Evolutionary conservation across 2,113 vertebrate genomes (phyloP).

Genomic region (Hippocampus abdominalis): DNA sequence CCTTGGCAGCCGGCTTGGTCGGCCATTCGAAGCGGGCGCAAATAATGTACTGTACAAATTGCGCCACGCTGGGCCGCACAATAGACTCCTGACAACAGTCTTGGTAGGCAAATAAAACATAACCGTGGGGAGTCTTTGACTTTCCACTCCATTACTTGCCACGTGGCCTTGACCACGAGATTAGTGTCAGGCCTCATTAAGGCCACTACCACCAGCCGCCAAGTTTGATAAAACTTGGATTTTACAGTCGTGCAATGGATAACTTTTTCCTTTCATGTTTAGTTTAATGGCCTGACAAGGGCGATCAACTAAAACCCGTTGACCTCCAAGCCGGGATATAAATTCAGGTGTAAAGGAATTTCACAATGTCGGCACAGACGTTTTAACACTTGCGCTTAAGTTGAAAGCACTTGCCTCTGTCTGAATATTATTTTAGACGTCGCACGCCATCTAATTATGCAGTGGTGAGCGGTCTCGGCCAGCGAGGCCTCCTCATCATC

Average conservation of each 20-base stretch:
- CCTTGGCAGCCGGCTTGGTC: background rate
- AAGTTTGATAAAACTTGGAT: constrained; percentile 12
- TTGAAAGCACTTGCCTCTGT: no score
- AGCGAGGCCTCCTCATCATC: no score
- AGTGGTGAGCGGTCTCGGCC: no score
- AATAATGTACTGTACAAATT: constrained; percentile 34
- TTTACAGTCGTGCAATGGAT: constrained; percentile 13
- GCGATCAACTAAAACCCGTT: background rate
- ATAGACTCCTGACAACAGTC: constrained; percentile 29
- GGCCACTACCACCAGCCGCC: constrained; percentile 2
- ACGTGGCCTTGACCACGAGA: constrained; percentile 37
- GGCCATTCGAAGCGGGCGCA: background rate
- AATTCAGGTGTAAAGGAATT: no score
- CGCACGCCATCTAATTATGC: no score
- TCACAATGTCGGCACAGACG: no score
- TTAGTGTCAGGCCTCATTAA: constrained; percentile 58
- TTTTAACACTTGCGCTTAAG: no score
- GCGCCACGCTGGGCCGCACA: constrained; percentile 39
- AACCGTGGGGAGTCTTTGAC: constrained; percentile 34
- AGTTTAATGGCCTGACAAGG: background rate
- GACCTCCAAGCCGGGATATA: no score
- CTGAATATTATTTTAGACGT: no score
- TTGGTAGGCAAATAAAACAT: constrained; percentile 32
- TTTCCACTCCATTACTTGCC: constrained; percentile 30
- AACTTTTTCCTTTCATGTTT: constrained; percentile 34